Conservation (phyloP, 2,888 invertebrate species). For the Caenorhabditis wallacei region DNA sequence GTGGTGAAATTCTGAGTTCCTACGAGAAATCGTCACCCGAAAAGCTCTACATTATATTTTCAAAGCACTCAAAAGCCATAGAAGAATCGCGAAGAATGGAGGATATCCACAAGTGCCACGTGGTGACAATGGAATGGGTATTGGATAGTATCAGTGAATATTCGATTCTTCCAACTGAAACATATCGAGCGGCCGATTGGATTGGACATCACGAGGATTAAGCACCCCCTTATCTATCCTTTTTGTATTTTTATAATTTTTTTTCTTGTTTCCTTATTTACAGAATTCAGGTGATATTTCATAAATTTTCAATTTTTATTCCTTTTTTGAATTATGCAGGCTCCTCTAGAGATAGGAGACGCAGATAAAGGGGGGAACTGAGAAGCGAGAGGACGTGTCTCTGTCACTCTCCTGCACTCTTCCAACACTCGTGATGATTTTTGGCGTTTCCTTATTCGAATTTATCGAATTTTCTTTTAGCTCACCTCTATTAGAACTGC, state of each 20-base stretch:
- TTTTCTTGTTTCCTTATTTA: neutral
- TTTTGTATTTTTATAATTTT: neutral
- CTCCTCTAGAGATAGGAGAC: too few relatives aligned
- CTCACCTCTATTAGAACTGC: too few relatives aligned
- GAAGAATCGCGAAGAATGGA: slow-evolving; percentile 40
- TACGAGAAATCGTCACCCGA: slow-evolving; percentile 40
- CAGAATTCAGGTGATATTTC: too few relatives aligned
- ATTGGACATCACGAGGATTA: neutral
- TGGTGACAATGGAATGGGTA: slow-evolving; percentile 59
- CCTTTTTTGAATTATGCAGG: too few relatives aligned
- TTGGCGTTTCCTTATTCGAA: too few relatives aligned
- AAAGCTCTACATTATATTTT: slow-evolving; percentile 60
- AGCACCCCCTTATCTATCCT: neutral
- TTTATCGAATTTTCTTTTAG: too few relatives aligned
- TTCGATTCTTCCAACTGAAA: slow-evolving; percentile 29
- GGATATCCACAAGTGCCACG: slow-evolving; percentile 41
- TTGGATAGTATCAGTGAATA: slow-evolving; percentile 63
- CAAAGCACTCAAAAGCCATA: slow-evolving; percentile 53
- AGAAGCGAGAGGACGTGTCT: too few relatives aligned
- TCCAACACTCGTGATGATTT: too few relatives aligned
- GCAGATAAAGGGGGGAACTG: too few relatives aligned
- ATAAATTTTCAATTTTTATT: too few relatives aligned
- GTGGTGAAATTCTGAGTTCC: slow-evolving; percentile 51
- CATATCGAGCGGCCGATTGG: slow-evolving; percentile 40
- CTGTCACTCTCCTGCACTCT: too few relatives aligned